Evolutionary conservation across 2,888 invertebrate genomes (phyloP), one percentile per base, ranked within the genome.

Genomic region (Resseliella maxima): DNA sequence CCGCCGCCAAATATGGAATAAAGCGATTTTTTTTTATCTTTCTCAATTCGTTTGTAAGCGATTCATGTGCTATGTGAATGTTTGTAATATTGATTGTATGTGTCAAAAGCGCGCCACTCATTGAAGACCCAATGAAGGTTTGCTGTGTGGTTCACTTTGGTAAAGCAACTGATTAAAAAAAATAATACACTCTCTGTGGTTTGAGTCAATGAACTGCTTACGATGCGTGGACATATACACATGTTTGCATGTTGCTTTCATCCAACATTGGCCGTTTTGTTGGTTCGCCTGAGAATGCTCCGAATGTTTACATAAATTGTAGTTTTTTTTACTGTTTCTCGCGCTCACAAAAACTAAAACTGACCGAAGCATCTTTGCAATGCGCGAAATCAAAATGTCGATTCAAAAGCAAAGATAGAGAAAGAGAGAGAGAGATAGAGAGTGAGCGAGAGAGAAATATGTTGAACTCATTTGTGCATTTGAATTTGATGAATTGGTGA

Each of bases 221-320:
- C 72, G 31, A 31, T 27, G 31, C 27, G 72, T 72, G 72, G 72
- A 72, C 72, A 72, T 72, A 72, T 72, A 72, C 31, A 72, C 72
- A 72, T 72, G 72, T 72, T 72, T 72, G 15, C 31, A 72, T 72
- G 72, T 72, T 72, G 72, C 72, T 72, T 72, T 72, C 72, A 72
- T 72, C 72, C 27, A 18, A 18, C 35, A 35, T n/a, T 59, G 50
- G 3, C 31, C 59, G 59, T 59, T 59, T 59, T 59, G 72, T 35
- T 12, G 15, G 12, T 15, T 12, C 15, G n/a, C 3, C 3, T 15
- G 21, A 15, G 31, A 72, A 72, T 72, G 72, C 27, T 72, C 72
- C 31, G 72, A 72, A 72, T 72, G 72, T 72, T 72, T 72, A 72
- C 72, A 72, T 72, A 72, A 72, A 72, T 72, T 72, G 72, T 72